Base-by-base conservation (phyloP, 1,140 invertebrate species). In the Aphelenchoides fujianensis region DNA sequence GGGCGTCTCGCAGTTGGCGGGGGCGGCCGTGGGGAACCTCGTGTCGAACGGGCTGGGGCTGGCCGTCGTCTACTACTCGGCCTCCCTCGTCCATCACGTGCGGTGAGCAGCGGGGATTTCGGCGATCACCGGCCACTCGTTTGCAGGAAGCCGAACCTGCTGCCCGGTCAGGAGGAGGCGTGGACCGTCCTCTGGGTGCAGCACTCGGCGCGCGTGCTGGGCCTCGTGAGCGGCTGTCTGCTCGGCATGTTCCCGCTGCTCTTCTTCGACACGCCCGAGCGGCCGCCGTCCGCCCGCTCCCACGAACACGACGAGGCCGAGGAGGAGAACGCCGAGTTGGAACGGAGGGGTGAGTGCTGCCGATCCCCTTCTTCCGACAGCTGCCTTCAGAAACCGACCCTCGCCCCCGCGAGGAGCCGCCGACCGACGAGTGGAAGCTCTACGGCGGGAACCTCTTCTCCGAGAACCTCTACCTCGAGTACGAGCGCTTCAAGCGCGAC, bases 41-140 rank as follows among this genome's bases (percentile, higher is more conserved):
- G 90, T 96, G 72, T 95, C 93, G 55, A 94, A 97, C 87, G 89
- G 96, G 55, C 88, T 94, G 72, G 93, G 94, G 73, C 92, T 97
- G 73, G 86, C 92, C 92, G 93, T 92, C 30, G 93, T 93, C 3
- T 91, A 89, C 85, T 95, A 95, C 41, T 48, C 41, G 41, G 12
- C 41, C 85, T 92, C 97, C 30, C 94, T 97, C 19, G 36, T 7
- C 23, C 12, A 16, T 48, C 41, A 48, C 23, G 23, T 48, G 23
- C 41, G 41, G 41, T 48, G 23, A 12, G 12, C 41, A 16, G 94
- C 59, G 3, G 16, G 9, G 3, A 0, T 1, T 9, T 32, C 23
- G 12, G 23, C 16, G n/a, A 69, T 36, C 2, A n/a, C n/a, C n/a
- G n/a, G n/a, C n/a, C n/a, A n/a, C 19, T 0, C 23, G 23, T 27